Percentiles rank a stretch among this genome's conserved stretches.
Conservation (phyloP, 2,888 invertebrate species). For the Sericinus montela region DNA sequence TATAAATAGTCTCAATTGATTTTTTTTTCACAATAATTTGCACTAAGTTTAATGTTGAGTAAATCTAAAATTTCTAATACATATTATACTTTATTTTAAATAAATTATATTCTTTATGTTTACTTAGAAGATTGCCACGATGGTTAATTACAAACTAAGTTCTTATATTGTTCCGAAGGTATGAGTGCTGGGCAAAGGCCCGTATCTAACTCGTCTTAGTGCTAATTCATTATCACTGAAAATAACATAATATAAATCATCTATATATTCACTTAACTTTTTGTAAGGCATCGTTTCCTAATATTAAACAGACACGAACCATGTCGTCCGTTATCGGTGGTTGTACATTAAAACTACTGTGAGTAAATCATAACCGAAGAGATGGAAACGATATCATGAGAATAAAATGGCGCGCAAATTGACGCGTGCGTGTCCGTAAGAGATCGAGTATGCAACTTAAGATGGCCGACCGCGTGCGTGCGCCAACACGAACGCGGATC, state of each 20-base stretch:
- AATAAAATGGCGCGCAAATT: not conserved
- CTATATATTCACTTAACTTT: conserved; percentile 74
- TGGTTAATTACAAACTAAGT: conserved; percentile 76
- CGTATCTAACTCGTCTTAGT: conserved; percentile 49
- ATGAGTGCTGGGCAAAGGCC: conserved; percentile 55
- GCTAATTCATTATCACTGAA: conserved; percentile 67
- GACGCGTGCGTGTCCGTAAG: not conserved
- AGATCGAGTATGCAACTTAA: not conserved
- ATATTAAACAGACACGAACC: conserved; percentile 71
- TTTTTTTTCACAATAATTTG: conserved; percentile 77
- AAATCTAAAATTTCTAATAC: conserved; percentile 80
- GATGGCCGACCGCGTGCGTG: not conserved
- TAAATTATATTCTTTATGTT: conserved; percentile 76
- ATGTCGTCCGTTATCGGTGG: conserved; percentile 67
- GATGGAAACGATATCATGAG: conserved; percentile 39
- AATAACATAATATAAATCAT: conserved; percentile 74
- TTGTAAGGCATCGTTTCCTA: conserved; percentile 75
- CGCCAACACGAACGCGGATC: too few relatives aligned
- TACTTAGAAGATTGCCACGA: conserved; percentile 75
- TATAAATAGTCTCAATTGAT: conserved; percentile 78
- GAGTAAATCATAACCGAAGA: conserved; percentile 49
- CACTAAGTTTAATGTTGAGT: conserved; percentile 77
- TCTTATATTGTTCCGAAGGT: conserved; percentile 73
- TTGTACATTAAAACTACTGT: conserved; percentile 66
- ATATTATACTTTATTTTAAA: conserved; percentile 75